Evolutionary conservation across 2,888 invertebrate genomes (phyloP), one percentile per base, ranked within the genome.

Genomic region (Leptopilina drosophilae): DNA sequence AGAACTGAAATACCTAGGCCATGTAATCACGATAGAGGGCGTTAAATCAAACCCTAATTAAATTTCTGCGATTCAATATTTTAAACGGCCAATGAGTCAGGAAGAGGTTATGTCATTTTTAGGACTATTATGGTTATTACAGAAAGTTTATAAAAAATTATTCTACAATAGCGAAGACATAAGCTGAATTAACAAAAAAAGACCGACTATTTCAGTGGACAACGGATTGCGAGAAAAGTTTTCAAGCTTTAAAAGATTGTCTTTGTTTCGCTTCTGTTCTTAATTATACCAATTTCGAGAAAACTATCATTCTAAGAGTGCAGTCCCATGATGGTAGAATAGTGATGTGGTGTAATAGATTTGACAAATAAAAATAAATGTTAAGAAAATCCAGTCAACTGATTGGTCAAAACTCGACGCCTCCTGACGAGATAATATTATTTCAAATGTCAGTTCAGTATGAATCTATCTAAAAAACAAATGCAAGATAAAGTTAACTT

Each of bases 41-140:
- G 40, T 59, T 2, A 76, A 76, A 42, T 62, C 76, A 76, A 76
- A 76, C 14, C 2, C 33, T 4, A 59, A 59, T 0, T 62, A 76
- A 59, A 12, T 76, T 7, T 6, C 11, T 6, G 76, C 76, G 0
- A 42, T 76, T 5, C 5, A 33, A 59, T 2, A 76, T 8, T 76
- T 76, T 76, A 59, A 40, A 59, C 20, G 12, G 4, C 76, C 76
- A 12, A 76, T 4, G 9, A 20, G 2, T 11, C 62, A 59, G 14
- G 62, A 56, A 15, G 33, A 26, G 33, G 62, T 76, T n/a, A 56
- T 59, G 40, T 62, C 59, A 62, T 76, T 76, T 59, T 15, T 76
- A 9, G 64, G 64, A 64, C 20, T 64, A 7, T 15, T 26, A 62
- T n/a, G 82, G 83, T 11, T 86, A 84, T 77, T 59, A 76, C 14